Evolutionary conservation across 1,140 invertebrate genomes (phyloP), one percentile per base, ranked within the genome.

Genomic region (Zaprionus ghesquierei): DNA sequence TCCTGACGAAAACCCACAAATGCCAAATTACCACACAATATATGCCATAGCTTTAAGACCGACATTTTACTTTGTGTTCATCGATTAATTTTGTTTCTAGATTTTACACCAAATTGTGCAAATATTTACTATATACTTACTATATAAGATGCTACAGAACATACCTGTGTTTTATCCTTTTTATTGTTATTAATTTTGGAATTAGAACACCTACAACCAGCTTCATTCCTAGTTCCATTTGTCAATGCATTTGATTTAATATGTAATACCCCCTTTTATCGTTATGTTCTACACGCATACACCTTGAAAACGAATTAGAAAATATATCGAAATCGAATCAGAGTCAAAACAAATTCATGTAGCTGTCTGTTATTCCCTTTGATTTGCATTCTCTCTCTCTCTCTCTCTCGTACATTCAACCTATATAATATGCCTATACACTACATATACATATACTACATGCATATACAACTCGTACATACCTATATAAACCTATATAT

Each of bases 41-140:
- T 65, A 53, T 20, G 22, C 53, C 62, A 60, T 87, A 87, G 82
- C 84, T 76, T 82, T 87, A 87, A 87, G 82, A 69, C 68, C 71
- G 65, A 58, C n/a, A 44, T 69, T 65, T 84, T 38, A 78, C 35
- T 84, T 84, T 84, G 72, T 84, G 65, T 82, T 82, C 68, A 75
- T 68, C 54, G 18, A 53, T 64, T 56, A 55, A 58, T 75, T 75
- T n/a, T 49, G 44, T 9, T 58, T 58, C 44, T 69, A 64, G 44
- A 60, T 20, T n/a, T 15, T 59, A 61, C 58, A 75, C 75, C 65
- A 75, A 77, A 65, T 78, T 41, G 69, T 72, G 66, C 63, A 46
- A 46, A 46, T 50, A 77, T 77, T 58, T 75, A 71, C 44, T n/a
- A 18, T 35, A 46, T 10, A 46, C n/a, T n/a, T n/a, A n/a, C n/a